Conservation (phyloP, 2,888 invertebrate species). For the Apeira syringaria region DNA sequence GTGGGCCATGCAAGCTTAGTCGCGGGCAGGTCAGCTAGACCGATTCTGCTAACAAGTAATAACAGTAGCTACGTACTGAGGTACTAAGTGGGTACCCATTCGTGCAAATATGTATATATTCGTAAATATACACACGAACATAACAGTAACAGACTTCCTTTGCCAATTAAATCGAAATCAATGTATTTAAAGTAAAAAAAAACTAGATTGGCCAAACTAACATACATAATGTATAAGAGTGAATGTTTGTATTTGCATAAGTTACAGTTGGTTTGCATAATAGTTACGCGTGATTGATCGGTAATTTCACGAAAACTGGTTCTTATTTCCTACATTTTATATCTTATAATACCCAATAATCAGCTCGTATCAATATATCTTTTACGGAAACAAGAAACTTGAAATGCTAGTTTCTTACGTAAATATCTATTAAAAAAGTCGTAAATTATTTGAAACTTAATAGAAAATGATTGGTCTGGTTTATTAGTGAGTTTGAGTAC, state of each 20-base stretch:
- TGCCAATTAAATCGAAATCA: too few relatives aligned
- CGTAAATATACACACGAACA: too few relatives aligned
- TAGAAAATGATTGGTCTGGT: not conserved
- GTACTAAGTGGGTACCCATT: too few relatives aligned
- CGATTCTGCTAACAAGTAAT: too few relatives aligned
- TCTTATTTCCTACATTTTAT: constrained; percentile 28
- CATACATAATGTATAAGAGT: constrained; percentile 29
- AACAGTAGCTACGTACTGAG: too few relatives aligned
- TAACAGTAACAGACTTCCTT: too few relatives aligned
- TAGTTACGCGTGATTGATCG: constrained; percentile 30
- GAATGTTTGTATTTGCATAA: constrained; percentile 34
- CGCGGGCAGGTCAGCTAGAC: too few relatives aligned
- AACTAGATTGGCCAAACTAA: constrained; percentile 20
- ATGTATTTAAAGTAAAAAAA: too few relatives aligned
- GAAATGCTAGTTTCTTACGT: constrained; percentile 4
- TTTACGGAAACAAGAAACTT: constrained; percentile 1
- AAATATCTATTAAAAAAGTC: constrained; percentile 6
- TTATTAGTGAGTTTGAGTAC: too few relatives aligned
- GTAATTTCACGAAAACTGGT: constrained; percentile 27
- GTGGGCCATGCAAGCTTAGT: too few relatives aligned
- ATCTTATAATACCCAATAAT: constrained; percentile 14
- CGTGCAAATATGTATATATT: too few relatives aligned
- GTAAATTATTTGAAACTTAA: constrained; percentile 1
- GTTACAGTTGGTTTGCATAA: constrained; percentile 27
- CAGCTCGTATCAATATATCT: constrained; percentile 6